Evolutionary conservation across 2,797 vertebrate genomes (phyloP).

Genomic region (Sciurus carolinensis): DNA sequence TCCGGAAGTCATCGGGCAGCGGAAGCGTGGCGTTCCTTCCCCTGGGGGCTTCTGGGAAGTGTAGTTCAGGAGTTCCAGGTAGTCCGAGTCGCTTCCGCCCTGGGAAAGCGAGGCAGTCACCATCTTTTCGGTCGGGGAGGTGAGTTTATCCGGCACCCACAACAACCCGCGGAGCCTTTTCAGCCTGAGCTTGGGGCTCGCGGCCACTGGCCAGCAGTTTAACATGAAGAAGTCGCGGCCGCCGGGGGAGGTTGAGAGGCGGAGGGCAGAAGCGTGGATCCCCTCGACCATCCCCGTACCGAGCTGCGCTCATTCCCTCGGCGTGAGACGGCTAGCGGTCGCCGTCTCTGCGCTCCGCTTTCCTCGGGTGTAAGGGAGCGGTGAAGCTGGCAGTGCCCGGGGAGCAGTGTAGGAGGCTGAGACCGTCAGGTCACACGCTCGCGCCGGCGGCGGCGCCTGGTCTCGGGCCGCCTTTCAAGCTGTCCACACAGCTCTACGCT

Average conservation of each 20-base stretch:
- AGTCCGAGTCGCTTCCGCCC: not conserved
- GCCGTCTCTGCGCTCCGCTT: not conserved
- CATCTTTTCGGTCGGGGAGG: not conserved
- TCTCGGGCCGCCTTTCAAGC: not conserved
- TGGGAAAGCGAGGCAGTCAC: rapidly evolving
- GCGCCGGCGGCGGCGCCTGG: not conserved
- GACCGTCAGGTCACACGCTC: not conserved
- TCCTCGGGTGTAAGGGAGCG: not conserved
- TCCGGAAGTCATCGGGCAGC: not conserved
- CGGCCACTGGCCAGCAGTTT: not conserved
- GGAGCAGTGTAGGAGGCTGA: not conserved
- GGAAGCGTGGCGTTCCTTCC: rapidly evolving
- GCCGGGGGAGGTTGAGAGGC: not conserved
- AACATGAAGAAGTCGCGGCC: not conserved
- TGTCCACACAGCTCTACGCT: rapidly evolving
- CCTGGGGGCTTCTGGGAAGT: constrained; percentile 49
- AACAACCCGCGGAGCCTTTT: not conserved
- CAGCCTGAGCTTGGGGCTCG: not conserved
- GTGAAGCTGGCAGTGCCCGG: rapidly evolving
- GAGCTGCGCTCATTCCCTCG: not conserved
- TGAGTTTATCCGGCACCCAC: not conserved
- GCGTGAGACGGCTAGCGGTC: not conserved
- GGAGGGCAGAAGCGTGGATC: not conserved
- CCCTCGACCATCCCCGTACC: not conserved
- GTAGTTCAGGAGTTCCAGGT: constrained; percentile 2